A percentile compares a stretch with the other conserved stretches of the same genome.
Evolutionary conservation across 1,140 invertebrate species (phyloP).

Genomic region (Musca domestica): DNA sequence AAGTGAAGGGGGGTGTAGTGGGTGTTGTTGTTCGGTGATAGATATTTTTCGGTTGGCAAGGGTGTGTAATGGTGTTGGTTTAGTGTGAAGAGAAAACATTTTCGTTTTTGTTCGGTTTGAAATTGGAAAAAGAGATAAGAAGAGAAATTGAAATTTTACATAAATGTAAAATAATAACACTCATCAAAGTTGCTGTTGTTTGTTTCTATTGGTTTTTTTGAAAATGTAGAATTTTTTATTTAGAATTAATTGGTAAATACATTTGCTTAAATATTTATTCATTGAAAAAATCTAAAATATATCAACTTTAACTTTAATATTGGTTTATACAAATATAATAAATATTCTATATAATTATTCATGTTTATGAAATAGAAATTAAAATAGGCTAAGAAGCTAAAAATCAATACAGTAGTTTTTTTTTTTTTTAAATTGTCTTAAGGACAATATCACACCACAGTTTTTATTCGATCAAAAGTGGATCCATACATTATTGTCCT

Average conservation of each 20-base stretch:
- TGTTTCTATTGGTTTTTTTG: neutral
- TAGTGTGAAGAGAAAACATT: neutral
- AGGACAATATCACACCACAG: no score
- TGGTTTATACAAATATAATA: no score
- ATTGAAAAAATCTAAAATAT: neutral
- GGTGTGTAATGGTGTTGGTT: neutral
- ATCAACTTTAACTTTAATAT: no score
- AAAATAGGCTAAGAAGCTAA: no score
- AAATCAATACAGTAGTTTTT: no score
- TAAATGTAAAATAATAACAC: constrained; percentile 1
- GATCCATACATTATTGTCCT: no score
- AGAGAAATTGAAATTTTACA: constrained; percentile 19
- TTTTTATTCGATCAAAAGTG: no score
- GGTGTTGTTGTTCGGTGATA: neutral
- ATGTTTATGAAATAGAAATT: no score
- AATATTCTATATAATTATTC: no score
- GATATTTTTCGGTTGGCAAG: neutral
- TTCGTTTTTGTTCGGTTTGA: neutral
- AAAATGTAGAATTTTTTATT: neutral
- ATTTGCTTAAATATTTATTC: neutral
- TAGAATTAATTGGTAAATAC: neutral
- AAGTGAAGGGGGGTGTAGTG: neutral
- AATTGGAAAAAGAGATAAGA: constrained; percentile 15
- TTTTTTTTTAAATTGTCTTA: no score
- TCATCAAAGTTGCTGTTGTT: neutral